phyloP scores from a whole-genome alignment of 2,888 invertebrate species.

The Exephanes ischioxanthus region DNA sequence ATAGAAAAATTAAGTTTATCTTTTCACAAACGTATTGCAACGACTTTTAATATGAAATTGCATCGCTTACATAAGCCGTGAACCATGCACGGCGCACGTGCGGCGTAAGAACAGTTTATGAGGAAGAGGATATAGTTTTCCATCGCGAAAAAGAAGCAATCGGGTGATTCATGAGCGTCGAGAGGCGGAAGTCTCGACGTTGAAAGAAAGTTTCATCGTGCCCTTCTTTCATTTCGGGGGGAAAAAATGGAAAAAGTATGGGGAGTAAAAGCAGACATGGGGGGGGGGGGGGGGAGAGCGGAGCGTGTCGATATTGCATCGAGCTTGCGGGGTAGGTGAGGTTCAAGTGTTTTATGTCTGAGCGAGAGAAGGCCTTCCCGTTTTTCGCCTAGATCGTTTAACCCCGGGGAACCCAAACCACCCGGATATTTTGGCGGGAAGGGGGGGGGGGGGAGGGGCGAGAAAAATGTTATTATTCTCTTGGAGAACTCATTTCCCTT shows the following conservation, averaged over 20 bases:
- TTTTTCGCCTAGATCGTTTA: constrained; percentile 30
- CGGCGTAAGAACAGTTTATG: background rate
- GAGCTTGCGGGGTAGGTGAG: constrained; percentile 15
- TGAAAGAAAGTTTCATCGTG: background rate
- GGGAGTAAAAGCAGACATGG: background rate
- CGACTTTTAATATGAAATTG: no score
- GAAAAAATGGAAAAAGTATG: background rate
- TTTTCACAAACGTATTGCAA: no score
- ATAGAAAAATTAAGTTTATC: no score
- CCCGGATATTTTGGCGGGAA: constrained; percentile 29
- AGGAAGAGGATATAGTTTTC: background rate
- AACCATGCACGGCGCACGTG: background rate
- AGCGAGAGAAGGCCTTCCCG: constrained; percentile 8
- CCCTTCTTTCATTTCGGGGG: background rate
- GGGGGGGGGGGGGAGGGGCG: constrained; percentile 22
- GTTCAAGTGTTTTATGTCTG: constrained; percentile 28
- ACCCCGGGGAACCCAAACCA: constrained; percentile 18
- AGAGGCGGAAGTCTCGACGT: background rate
- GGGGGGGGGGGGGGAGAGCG: background rate
- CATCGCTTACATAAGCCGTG: no score
- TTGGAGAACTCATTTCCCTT: constrained; percentile 47
- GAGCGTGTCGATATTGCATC: constrained; percentile 25
- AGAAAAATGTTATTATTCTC: constrained; percentile 47
- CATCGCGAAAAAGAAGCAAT: background rate
- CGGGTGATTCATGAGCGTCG: background rate